Conservation (phyloP, 2,797 vertebrate genomes). For the Bucorvus abyssinicus region DNA sequence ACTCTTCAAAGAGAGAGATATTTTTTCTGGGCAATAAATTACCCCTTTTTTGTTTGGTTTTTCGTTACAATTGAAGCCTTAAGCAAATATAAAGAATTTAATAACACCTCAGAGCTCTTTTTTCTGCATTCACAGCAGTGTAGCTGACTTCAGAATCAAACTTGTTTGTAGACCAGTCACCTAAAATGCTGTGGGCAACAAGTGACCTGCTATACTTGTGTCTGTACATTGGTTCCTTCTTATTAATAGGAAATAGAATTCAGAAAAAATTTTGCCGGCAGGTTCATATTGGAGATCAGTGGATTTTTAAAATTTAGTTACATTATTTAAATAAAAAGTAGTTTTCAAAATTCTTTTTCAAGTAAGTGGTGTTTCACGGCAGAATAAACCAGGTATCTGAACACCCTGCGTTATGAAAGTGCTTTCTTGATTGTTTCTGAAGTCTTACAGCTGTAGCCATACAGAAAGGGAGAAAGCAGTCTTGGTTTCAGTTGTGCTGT, state of each 20-base stretch:
- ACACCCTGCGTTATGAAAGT: background rate
- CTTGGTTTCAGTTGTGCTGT: constrained; percentile 4
- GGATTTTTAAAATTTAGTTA: background rate
- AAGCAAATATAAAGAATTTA: background rate
- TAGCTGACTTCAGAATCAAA: background rate
- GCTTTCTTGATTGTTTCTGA: background rate
- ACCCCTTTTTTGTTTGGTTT: background rate
- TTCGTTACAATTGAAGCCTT: background rate
- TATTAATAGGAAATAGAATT: background rate
- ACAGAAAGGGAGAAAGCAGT: constrained; percentile 2
- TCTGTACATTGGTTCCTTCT: background rate
- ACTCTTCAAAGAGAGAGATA: background rate
- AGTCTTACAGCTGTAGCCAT: constrained; percentile 37
- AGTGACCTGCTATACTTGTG: background rate
- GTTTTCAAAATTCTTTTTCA: background rate
- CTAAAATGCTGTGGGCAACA: background rate
- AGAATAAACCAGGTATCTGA: background rate
- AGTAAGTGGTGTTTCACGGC: background rate
- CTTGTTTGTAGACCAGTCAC: background rate
- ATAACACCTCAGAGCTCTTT: background rate
- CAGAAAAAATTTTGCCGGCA: background rate
- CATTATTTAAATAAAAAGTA: background rate
- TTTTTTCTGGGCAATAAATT: constrained; percentile 1
- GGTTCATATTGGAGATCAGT: background rate
- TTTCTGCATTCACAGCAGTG: background rate